phyloP scores from a whole-genome alignment of 2,797 vertebrate genomes.

The Muscicapa comitata region DNA sequence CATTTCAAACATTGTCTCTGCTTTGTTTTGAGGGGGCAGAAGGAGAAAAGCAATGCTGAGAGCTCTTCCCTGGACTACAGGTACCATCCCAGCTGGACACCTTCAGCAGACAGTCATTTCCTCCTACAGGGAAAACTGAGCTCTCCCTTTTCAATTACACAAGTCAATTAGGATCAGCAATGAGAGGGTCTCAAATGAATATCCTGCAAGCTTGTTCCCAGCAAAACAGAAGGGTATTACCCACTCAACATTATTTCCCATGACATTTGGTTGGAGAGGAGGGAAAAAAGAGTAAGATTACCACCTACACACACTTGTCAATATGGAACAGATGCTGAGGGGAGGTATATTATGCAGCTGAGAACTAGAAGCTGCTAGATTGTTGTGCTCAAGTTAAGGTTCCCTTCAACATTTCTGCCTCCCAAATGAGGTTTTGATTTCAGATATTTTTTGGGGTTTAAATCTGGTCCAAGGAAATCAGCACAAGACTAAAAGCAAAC shows the following conservation, averaged over 20 bases:
- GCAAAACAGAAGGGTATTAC: slow-evolving; percentile 57
- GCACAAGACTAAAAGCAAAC: background rate
- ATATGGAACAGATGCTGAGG: slow-evolving; percentile 48
- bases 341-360: slow-evolving; percentile 49
- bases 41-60: background rate
- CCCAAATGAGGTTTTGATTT: background rate
- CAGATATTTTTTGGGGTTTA: background rate
- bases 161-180: slow-evolving; percentile 44
- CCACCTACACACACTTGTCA: slow-evolving; percentile 58
- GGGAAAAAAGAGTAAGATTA: slow-evolving; percentile 5
- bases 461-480: background rate
- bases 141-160: slow-evolving; percentile 44
- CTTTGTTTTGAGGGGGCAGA: background rate
- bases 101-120: background rate
- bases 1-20: background rate
- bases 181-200: slow-evolving; percentile 39
- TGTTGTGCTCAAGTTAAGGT: slow-evolving; percentile 9
- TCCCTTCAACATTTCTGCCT: background rate
- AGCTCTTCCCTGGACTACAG: background rate
- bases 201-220: slow-evolving; percentile 30
- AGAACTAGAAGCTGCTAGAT: slow-evolving; percentile 20
- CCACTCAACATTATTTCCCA: slow-evolving; percentile 54
- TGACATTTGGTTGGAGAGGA: slow-evolving; percentile 56
- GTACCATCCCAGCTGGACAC: background rate
- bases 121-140: background rate